These are phyloP conservation scores for Chanos chanos DNA, from an alignment of 2,797 vertebrate species.

Conservation along the genomic window DNA sequence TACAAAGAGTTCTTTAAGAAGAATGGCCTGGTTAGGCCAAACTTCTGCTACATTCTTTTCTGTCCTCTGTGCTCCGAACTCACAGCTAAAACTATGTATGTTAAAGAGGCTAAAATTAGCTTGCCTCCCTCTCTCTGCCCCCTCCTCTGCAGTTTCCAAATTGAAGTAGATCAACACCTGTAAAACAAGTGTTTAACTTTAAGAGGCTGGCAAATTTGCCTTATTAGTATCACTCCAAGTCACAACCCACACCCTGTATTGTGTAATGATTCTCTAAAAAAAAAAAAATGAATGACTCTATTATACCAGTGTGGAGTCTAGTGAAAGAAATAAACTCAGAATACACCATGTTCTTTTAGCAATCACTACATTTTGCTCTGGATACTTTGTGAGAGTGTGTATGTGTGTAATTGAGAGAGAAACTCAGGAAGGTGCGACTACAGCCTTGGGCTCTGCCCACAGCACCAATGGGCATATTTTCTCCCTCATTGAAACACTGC, in stretches of 20 bases:
- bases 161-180: slow-evolving; percentile 36
- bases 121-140: slow-evolving; percentile 35
- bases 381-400: background rate
- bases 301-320: no score
- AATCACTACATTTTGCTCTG: background rate
- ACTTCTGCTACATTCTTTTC: slow-evolving; percentile 33
- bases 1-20: slow-evolving; percentile 60
- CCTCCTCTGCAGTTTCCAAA: slow-evolving; percentile 3
- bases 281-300: slow-evolving; percentile 1
- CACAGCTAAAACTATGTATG: slow-evolving; percentile 44
- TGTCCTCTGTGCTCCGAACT: slow-evolving; percentile 49
- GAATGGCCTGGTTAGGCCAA: slow-evolving; percentile 72
- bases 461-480: background rate
- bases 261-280: background rate
- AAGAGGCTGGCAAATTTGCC: no score
- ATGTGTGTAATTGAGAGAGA: background rate
- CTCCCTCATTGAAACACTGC: no score
- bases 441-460: background rate
- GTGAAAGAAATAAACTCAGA: no score
- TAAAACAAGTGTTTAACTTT: no score
- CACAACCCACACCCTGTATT: slow-evolving; percentile 2
- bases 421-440: background rate
- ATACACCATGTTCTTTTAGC: background rate
- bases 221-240: no score
- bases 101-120: slow-evolving; percentile 48